Base-by-base conservation (phyloP, 2,888 invertebrate species). In the Melinopterus prodromus region DNA sequence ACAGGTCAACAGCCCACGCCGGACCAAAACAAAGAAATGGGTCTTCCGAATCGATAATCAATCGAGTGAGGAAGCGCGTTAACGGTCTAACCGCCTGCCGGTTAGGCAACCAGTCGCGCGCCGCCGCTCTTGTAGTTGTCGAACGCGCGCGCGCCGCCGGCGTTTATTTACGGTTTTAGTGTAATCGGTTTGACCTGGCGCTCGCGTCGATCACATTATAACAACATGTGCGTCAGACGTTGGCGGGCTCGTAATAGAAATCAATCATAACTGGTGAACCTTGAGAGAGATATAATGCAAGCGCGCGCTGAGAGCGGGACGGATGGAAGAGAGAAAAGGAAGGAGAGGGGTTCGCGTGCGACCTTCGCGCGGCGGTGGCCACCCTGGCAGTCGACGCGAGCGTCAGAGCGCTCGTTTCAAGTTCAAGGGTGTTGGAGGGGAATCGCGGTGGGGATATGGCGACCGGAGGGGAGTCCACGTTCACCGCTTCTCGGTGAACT, bases 371-470 rank as follows among this genome's bases (percentile, higher is more conserved):
- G 81, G 80, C 79, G 78, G 80, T 79, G 82, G 78, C 81, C 79
- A 77, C 78, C 78, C 79, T 80, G 76, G 76, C 79, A 84, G 79
- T 6, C 71, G 74, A 77, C 81, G 82, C 80, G 80, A 83, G 85
- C 86, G 84, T 84, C 82, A 37, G 26, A 37, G 36, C 84, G 84
- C 82, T 83, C 84, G 84, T 85, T 86, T 87, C 89, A 90, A 90
- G 89, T 89, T 89, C 89, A 90, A 89, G 90, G 89, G 89, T 88
- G 88, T 85, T 87, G 87, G 88, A 87, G 89, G 88, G 88, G 89
- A 87, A 84, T 89, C 90, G 90, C 26, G 16, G 78, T 74, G 79
- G 78, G 81, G 79, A 90, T 90, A 90, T 90, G 90, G 90, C 90
- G 84, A 85, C 85, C 83, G 85, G 86, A 85, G 85, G 89, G 86